Conservation (phyloP, 2,888 invertebrate species). For the Steromphala cineraria region DNA sequence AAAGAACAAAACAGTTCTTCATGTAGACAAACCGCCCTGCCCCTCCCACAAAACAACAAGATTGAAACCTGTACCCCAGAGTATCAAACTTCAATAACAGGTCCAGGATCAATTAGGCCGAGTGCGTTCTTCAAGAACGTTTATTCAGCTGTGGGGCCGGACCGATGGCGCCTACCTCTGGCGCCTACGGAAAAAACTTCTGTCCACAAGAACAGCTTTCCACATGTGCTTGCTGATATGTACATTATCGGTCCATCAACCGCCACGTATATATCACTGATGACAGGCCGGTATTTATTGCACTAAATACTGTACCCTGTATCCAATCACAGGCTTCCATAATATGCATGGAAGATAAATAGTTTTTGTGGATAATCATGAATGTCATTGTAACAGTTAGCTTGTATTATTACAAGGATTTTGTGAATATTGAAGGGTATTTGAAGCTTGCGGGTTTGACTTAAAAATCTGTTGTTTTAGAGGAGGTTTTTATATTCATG, state of each 20-base stretch:
- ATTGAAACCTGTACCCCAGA: background rate
- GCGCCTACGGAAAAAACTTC: background rate
- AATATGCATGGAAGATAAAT: too few species aligned
- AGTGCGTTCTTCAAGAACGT: background rate
- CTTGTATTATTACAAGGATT: too few species aligned
- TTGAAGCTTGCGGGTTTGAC: too few species aligned
- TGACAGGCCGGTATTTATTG: background rate
- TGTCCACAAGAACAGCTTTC: background rate
- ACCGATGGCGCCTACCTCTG: constrained; percentile 24
- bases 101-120: background rate
- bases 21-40: too few species aligned
- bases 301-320: background rate
- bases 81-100: background rate
- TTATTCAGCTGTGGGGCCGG: constrained; percentile 23
- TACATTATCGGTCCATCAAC: background rate
- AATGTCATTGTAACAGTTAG: too few species aligned
- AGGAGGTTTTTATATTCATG: too few species aligned
- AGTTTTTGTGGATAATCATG: too few species aligned
- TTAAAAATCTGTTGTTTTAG: too few species aligned
- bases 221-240: background rate
- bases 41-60: too few species aligned
- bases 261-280: background rate
- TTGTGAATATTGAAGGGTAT: too few species aligned
- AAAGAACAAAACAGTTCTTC: too few species aligned
- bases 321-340: background rate